Conservation (phyloP, 1,140 invertebrate species). For the Carcinoscorpius rotundicauda region DNA sequence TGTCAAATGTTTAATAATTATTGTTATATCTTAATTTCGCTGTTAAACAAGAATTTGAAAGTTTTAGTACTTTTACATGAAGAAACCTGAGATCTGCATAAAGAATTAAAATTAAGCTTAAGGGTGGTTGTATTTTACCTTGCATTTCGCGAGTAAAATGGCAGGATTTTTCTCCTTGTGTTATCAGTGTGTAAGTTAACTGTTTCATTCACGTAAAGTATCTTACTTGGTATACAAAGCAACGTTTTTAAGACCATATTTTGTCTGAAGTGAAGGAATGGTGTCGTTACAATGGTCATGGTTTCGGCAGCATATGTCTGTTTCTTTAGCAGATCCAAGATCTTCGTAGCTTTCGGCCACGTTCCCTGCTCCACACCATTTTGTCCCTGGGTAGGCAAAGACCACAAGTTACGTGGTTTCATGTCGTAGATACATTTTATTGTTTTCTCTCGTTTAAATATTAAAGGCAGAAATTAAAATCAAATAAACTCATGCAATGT, state of each 20-base stretch:
- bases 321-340: conserved; percentile 47
- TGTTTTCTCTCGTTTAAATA: not conserved
- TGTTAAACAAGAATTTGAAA: too few species aligned
- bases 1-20: too few species aligned
- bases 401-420: not conserved
- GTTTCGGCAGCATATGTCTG: conserved; percentile 60
- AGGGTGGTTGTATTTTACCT: too few species aligned
- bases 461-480: too few species aligned
- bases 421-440: not conserved
- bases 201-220: too few species aligned
- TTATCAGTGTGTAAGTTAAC: too few species aligned
- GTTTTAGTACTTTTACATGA: conserved; percentile 6
- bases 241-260: conserved; percentile 47
- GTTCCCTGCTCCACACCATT: conserved; percentile 62
- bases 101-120: not conserved
- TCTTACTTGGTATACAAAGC: conserved; percentile 36
- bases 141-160: too few species aligned
- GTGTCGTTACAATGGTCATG: conserved; percentile 58
- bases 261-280: conserved; percentile 42
- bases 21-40: too few species aligned
- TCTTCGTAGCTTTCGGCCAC: conserved; percentile 51
- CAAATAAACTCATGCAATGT: too few species aligned
- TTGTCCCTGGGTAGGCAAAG: conserved; percentile 36
- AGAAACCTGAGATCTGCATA: conserved; percentile 4
- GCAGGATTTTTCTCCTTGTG: too few species aligned